These are phyloP conservation scores for Tokudaia tokunoshimensis DNA, from an alignment of 2,797 vertebrate species.

Conservation along the genomic window DNA sequence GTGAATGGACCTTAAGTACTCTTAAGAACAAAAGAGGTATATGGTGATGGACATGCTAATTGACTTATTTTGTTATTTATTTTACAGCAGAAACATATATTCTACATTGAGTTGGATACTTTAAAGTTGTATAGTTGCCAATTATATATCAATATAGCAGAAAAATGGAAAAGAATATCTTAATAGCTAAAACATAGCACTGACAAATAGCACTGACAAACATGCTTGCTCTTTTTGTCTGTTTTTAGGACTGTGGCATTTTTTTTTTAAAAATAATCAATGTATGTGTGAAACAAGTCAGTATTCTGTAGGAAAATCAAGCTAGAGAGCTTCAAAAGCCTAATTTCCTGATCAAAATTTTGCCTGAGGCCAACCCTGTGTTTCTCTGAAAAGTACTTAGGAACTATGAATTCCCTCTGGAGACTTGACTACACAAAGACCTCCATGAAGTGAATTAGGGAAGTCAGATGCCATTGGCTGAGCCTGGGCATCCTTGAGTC, in stretches of 20 bases:
- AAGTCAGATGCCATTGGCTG: constrained; percentile 9
- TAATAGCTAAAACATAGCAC: not conserved
- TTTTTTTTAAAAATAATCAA: not conserved
- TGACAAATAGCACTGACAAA: not conserved
- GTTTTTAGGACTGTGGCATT: not conserved
- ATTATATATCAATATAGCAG: not conserved
- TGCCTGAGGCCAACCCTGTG: not conserved
- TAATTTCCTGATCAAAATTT: not conserved
- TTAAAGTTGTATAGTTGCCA: not conserved
- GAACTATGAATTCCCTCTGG: not conserved
- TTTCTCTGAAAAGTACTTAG: constrained; percentile 33
- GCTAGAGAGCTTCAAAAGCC: not conserved
- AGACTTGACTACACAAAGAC: constrained; percentile 35
- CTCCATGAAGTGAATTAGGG: constrained; percentile 24
- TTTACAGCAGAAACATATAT: not conserved
- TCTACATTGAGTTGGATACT: not conserved
- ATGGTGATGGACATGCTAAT: not conserved
- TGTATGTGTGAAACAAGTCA: not conserved
- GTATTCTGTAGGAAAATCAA: not conserved
- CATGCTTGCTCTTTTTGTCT: not conserved
- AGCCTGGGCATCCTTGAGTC: not conserved
- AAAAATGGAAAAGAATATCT: not conserved
- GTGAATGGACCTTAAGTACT: not conserved
- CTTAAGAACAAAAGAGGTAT: not conserved
- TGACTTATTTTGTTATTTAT: not conserved